phyloP scores from a whole-genome alignment of 1,140 invertebrate species.

The Trachymyrmex septentrionalis region DNA sequence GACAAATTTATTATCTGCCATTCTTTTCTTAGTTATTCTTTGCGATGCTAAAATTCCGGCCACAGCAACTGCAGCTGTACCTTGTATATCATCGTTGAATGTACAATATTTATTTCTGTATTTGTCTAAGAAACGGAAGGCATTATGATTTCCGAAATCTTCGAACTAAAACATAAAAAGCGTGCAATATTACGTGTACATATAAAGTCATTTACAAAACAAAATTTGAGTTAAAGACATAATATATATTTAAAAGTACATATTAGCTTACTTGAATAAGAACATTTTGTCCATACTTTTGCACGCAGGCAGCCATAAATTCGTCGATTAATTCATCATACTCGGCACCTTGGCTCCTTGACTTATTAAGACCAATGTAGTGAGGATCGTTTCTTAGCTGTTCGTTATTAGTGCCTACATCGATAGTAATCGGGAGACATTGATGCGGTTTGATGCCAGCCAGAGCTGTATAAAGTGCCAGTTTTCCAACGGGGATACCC shows the following conservation, averaged over 20 bases:
- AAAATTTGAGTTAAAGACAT: background rate
- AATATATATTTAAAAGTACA: background rate
- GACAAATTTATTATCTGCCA: slow-evolving; percentile 94
- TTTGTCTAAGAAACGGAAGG: slow-evolving; percentile 95
- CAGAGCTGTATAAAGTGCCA: slow-evolving; percentile 96
- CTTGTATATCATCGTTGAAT: slow-evolving; percentile 99
- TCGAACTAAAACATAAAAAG: slow-evolving; percentile 91
- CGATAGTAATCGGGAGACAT: slow-evolving; percentile 96
- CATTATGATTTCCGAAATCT: slow-evolving; percentile 98
- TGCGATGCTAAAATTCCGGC: slow-evolving; percentile 95
- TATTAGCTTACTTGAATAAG: slow-evolving; percentile 90
- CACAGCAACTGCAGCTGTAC: slow-evolving; percentile 97
- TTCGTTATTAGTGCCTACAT: slow-evolving; percentile 97
- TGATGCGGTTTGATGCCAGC: slow-evolving; percentile 97
- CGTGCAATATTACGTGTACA: background rate
- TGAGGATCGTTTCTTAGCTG: slow-evolving; percentile 96
- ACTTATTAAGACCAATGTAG: slow-evolving; percentile 97
- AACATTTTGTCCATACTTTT: slow-evolving; percentile 95
- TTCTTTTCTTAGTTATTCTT: slow-evolving; percentile 91
- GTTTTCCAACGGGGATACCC: slow-evolving; percentile 98
- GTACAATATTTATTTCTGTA: slow-evolving; percentile 96
- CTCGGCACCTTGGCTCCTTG: slow-evolving; percentile 93
- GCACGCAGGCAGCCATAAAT: slow-evolving; percentile 98
- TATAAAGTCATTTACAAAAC: background rate
- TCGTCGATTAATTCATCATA: slow-evolving; percentile 99